phyloP scores from a whole-genome alignment of 2,113 vertebrate species.

The Sylvietta virens region DNA sequence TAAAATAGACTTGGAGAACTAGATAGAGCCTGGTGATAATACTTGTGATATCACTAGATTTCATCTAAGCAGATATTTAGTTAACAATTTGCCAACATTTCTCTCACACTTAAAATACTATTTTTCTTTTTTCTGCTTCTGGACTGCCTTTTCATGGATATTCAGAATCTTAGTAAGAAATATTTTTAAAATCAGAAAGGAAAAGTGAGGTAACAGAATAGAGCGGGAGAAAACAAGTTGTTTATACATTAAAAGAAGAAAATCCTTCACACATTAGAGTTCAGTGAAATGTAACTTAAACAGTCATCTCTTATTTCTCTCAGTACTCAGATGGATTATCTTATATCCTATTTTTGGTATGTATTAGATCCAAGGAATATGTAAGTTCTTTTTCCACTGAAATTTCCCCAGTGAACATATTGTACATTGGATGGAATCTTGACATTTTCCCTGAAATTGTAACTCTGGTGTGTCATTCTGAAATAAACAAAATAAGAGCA shows the following conservation, averaged over 20 bases:
- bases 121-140: neutral
- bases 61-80: neutral
- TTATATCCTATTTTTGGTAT: neutral
- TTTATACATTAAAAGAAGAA: neutral
- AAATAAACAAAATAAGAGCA: neutral
- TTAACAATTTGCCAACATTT: neutral
- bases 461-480: neutral
- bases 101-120: neutral
- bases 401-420: neutral
- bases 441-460: neutral
- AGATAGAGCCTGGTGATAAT: neutral
- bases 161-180: neutral
- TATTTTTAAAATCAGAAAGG: neutral
- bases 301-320: neutral
- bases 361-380: neutral
- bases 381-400: neutral
- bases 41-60: neutral
- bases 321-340: neutral
- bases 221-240: neutral
- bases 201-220: neutral
- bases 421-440: neutral
- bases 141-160: neutral
- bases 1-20: conserved; percentile 47
- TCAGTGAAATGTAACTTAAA: neutral
- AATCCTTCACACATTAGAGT: neutral